phyloP scores from a whole-genome alignment of 2,888 invertebrate species.

The Lycophotia porphyrea region DNA sequence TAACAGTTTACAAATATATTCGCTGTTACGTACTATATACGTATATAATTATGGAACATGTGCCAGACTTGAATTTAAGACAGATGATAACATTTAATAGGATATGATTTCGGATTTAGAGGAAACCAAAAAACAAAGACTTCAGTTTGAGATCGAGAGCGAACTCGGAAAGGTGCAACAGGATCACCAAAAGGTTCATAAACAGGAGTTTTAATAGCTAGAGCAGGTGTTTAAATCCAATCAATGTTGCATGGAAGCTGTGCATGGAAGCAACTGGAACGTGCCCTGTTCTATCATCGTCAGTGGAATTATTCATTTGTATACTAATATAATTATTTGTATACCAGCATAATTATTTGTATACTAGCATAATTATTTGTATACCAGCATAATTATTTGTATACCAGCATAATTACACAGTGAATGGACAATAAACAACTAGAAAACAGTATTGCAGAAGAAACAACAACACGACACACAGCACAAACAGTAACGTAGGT shows the following conservation, averaged over 20 bases:
- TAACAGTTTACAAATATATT: conserved; percentile 61
- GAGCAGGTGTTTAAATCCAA: background rate
- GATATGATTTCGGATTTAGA: no score
- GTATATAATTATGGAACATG: conserved; percentile 16
- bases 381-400: no score
- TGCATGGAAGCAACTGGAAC: background rate
- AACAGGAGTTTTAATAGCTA: background rate
- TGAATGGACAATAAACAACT: background rate
- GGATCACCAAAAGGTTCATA: background rate
- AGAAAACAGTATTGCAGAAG: background rate
- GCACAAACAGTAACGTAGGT: background rate
- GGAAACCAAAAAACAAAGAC: background rate
- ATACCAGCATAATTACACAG: background rate
- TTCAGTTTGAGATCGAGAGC: background rate
- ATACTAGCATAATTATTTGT: no score
- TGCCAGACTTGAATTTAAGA: background rate
- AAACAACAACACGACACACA: background rate
- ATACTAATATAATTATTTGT: no score
- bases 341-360: no score
- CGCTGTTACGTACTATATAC: conserved; percentile 37
- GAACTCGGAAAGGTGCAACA: background rate
- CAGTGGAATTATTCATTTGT: background rate
- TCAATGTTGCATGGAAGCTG: background rate
- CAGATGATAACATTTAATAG: background rate
- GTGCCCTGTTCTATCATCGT: conserved; percentile 5